These are phyloP conservation scores for Micropoecilia bifurca DNA, from an alignment of 2,797 vertebrate species.

Conservation along the genomic window DNA sequence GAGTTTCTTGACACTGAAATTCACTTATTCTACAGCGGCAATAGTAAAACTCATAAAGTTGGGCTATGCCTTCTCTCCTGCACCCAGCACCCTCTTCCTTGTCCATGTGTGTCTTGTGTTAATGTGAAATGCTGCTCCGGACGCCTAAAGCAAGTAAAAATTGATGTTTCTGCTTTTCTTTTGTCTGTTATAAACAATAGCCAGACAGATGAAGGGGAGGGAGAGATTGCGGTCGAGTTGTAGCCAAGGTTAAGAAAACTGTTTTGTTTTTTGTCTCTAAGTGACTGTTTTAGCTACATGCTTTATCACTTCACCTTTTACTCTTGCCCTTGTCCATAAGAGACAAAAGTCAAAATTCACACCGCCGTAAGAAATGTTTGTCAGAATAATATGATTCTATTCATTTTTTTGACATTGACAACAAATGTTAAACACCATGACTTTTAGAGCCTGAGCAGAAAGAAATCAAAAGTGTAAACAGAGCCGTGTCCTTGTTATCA, in stretches of 20 bases:
- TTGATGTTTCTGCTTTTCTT: not conserved
- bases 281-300: not conserved
- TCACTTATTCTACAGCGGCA: not conserved
- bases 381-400: constrained; percentile 8
- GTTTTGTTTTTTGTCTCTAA: not conserved
- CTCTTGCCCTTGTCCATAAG: not conserved
- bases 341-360: not conserved
- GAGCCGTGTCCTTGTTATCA: constrained; percentile 30
- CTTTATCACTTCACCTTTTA: not conserved
- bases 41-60: not conserved
- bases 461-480: constrained; percentile 22
- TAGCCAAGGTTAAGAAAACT: constrained; percentile 3
- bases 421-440: constrained; percentile 5
- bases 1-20: constrained; percentile 6
- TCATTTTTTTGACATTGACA: not conserved
- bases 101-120: not conserved
- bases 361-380: not conserved
- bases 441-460: not conserved
- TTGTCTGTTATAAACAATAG: not conserved
- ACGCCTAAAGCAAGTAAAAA: not conserved
- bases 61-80: not conserved
- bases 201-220: too few relatives aligned
- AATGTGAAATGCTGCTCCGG: not conserved
- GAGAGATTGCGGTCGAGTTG: not conserved
- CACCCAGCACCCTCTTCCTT: not conserved